Base-by-base conservation (phyloP, 2,797 vertebrate species). In the Spondyliosoma cantharus region DNA sequence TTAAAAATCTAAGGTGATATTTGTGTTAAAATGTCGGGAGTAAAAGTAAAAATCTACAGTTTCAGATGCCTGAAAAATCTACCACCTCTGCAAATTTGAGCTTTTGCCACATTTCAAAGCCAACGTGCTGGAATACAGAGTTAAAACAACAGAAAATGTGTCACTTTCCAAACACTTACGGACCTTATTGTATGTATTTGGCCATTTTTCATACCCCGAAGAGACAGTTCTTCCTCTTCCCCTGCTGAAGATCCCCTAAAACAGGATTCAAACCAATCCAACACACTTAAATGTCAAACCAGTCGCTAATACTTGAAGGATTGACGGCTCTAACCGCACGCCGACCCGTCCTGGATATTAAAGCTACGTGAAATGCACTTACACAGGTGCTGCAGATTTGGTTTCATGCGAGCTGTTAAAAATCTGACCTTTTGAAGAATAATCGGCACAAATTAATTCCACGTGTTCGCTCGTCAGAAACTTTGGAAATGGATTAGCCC, bases 341-440 rank as follows among this genome's bases (percentile, higher is more conserved):
- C 25, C 1, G 0, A 62, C 27, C 14, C 43, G 13, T 4, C 13
- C 43, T 7, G 49, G 54, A 65, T 11, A n/a, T 14, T 60, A 50
- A 66, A 65, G 59, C 65, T 52, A 50, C 46, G 69, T 46, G 43
- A 74, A 77, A 74, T 81, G 20, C 25, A n/a, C 46, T 67, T 56
- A 8, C 70, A 57, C 61, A 12, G 45, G 42, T 53, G 57, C 63
- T 75, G 29, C 17, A 61, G n/a, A 11, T 27, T 27, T 63, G 37
- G 17, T 78, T 72, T 71, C n/a, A 29, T 73, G 46, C 56, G 54
- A 76, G 29, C 3, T 27, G 15, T n/a, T n/a, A 20, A 29, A 53
- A 37, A 56, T 74, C 52, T 54, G 32, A 62, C 45, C 29, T 13
- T 64, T 32, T 29, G 71, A 54, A 70, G 46, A 68, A 59, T 25